Conservation (phyloP, 2,797 vertebrate genomes). For the Ficedula albicollis region DNA sequence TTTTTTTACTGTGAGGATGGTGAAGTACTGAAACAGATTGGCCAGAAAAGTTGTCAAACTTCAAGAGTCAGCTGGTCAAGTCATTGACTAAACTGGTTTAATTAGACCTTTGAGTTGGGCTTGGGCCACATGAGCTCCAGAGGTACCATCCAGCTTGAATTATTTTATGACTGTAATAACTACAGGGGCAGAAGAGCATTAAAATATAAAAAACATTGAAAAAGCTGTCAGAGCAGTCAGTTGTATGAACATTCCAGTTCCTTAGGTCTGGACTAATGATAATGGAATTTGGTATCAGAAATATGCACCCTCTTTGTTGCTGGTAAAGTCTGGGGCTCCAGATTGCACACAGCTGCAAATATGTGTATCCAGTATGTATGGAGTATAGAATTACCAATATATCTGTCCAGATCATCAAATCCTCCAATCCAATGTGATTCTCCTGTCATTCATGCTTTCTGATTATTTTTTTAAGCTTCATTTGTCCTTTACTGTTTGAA, state of each 20-base stretch:
- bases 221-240: neutral
- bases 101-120: neutral
- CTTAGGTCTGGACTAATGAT: neutral
- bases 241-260: neutral
- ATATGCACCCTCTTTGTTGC: neutral
- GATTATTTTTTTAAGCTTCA: neutral
- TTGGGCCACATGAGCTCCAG: neutral
- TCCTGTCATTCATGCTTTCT: neutral
- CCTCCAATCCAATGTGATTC: neutral
- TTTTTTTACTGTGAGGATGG: neutral
- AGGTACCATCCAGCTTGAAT: neutral
- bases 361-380: neutral
- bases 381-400: neutral
- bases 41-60: neutral
- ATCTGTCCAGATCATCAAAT: neutral
- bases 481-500: neutral
- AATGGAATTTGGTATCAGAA: neutral
- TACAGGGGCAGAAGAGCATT: neutral
- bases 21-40: neutral
- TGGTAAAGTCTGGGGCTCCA: neutral
- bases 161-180: neutral
- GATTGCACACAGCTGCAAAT: neutral
- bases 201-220: neutral
- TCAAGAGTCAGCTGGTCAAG: neutral
- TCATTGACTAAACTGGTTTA: neutral